Percentiles rank a stretch among this genome's conserved stretches.
phyloP scores from a whole-genome alignment of 2,888 invertebrate species.

The Priocnemis perturbator region DNA sequence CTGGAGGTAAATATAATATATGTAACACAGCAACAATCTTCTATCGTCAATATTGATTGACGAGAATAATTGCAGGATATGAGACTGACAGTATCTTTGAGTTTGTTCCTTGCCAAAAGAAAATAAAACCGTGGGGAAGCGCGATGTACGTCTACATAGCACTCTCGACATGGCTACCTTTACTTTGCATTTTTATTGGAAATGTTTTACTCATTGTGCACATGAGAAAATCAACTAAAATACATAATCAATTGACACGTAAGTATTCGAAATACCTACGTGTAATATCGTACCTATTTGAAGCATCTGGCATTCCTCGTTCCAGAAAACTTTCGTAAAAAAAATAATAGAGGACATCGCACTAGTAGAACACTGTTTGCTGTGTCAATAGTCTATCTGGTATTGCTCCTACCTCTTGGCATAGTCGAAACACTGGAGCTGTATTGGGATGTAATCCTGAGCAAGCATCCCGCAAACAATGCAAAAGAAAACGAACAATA shows the following conservation, averaged over 20 bases:
- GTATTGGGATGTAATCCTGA: conserved; percentile 68
- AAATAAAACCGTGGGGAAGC: conserved; percentile 65
- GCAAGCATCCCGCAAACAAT: conserved; percentile 52
- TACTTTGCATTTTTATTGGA: conserved; percentile 69
- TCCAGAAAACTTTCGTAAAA: conserved; percentile 55
- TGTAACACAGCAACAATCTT: no score
- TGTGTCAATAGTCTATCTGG: conserved; percentile 70
- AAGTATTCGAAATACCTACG: conserved; percentile 43
- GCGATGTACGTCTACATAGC: conserved; percentile 70
- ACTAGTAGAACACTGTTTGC: conserved; percentile 68
- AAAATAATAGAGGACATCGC: conserved; percentile 53
- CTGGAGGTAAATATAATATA: conserved; percentile 59
- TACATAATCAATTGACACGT: conserved; percentile 62
- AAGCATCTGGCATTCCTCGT: not conserved
- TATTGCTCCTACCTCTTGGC: conserved; percentile 70
- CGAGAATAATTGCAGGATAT: conserved; percentile 61
- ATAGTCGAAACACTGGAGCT: conserved; percentile 71
- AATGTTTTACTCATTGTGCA: conserved; percentile 67
- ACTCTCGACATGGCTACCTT: conserved; percentile 71
- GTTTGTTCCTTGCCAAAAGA: conserved; percentile 66
- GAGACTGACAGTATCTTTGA: conserved; percentile 73
- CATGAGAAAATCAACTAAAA: conserved; percentile 61
- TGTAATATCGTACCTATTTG: no score
- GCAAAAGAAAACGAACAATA: conserved; percentile 56
- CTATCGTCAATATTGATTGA: no score